phyloP scores from a whole-genome alignment of 2,888 invertebrate species.

The Meiosimyza decipiens region DNA sequence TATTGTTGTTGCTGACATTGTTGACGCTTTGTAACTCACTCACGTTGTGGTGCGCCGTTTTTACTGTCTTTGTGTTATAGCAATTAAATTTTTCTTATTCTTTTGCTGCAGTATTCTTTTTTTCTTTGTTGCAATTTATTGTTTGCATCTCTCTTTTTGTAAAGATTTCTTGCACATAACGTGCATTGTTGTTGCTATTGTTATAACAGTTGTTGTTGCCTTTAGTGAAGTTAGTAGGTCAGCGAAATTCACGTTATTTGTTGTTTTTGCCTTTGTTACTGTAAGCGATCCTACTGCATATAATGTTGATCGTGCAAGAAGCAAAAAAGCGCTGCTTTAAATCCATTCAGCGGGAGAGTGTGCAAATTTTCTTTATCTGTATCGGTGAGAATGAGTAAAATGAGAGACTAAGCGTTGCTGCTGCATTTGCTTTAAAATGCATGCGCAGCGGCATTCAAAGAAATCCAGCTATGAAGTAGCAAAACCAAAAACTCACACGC shows the following conservation, averaged over 20 bases:
- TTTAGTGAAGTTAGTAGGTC: constrained; percentile 45
- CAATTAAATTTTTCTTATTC: neutral
- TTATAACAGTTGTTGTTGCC: neutral
- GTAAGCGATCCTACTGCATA: neutral
- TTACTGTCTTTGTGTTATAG: too few relatives aligned
- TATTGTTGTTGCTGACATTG: too few relatives aligned
- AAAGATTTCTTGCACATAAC: neutral
- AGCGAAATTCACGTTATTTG: constrained; percentile 45
- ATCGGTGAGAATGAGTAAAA: too few relatives aligned
- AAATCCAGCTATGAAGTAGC: too few relatives aligned
- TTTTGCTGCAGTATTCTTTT: neutral
- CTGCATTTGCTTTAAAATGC: constrained; percentile 11
- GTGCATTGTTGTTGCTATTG: neutral
- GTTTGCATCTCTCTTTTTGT: neutral
- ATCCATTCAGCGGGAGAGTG: neutral
- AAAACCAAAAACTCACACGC: neutral
- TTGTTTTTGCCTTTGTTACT: constrained; percentile 53
- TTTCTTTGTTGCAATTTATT: neutral
- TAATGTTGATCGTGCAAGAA: neutral
- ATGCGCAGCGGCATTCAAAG: constrained; percentile 2
- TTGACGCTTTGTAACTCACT: too few relatives aligned
- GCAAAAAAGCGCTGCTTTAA: neutral
- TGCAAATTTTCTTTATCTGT: too few relatives aligned
- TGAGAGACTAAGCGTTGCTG: neutral
- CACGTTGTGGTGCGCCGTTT: too few relatives aligned